These are phyloP conservation scores for Eilema sororculum DNA, from an alignment of 2,888 invertebrate genomes.

Conservation along the genomic window DNA sequence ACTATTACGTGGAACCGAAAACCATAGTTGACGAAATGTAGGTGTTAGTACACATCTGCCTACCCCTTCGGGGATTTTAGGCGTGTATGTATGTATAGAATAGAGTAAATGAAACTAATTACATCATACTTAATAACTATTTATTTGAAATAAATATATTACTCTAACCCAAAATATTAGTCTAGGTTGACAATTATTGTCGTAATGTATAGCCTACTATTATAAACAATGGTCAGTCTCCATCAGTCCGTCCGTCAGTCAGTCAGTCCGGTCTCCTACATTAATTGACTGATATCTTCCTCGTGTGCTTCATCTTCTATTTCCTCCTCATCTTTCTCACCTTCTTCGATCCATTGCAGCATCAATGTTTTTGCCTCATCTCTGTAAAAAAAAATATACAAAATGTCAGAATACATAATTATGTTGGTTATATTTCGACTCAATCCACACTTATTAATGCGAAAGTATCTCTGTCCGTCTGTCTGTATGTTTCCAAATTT, in stretches of 20 bases:
- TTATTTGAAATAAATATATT: background rate
- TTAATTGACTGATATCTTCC: slow-evolving; percentile 31
- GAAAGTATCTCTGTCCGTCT: too few relatives aligned
- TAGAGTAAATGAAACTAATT: background rate
- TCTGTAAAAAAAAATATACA: slow-evolving; percentile 50
- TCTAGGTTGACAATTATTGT: background rate
- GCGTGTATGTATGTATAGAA: too few relatives aligned
- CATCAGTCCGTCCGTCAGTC: too few relatives aligned
- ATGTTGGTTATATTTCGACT: slow-evolving; percentile 6
- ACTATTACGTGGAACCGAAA: too few relatives aligned
- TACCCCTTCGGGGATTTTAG: too few relatives aligned
- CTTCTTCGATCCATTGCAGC: slow-evolving; percentile 76
- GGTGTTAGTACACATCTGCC: too few relatives aligned
- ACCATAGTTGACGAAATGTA: too few relatives aligned
- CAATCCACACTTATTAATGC: too few relatives aligned
- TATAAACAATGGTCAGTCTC: background rate
- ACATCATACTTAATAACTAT: background rate
- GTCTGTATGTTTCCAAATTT: too few relatives aligned
- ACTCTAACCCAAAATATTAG: background rate
- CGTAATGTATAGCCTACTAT: background rate
- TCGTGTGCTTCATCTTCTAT: slow-evolving; percentile 63
- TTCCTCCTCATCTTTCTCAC: slow-evolving; percentile 73
- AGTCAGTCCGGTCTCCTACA: background rate
- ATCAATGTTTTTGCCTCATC: slow-evolving; percentile 74
- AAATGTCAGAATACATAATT: too few relatives aligned